These are phyloP conservation scores for Neolamprologus cancellatus DNA, from an alignment of 2,113 vertebrate species.

Conservation along the genomic window DNA sequence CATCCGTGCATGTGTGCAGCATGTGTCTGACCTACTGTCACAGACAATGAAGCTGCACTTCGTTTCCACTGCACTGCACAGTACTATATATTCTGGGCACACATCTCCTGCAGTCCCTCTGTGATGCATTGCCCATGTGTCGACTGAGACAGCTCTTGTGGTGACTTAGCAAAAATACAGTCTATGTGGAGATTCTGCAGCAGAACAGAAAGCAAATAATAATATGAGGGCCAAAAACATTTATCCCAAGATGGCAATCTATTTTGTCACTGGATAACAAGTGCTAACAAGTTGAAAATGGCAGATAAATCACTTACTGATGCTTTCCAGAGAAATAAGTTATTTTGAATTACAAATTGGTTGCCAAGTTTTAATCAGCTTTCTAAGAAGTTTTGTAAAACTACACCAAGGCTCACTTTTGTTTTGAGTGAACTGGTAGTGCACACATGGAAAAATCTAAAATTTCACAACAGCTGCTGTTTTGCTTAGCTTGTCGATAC, in stretches of 20 bases:
- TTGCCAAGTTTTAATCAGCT: neutral
- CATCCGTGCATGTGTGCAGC: neutral
- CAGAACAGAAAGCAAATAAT: conserved; percentile 3
- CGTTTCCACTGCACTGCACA: neutral
- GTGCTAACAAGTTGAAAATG: neutral
- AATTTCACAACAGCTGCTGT: neutral
- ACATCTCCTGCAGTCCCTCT: neutral
- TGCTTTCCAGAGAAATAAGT: neutral
- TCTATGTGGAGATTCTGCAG: neutral
- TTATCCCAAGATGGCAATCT: neutral
- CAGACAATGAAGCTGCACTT: neutral
- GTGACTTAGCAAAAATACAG: conserved; percentile 39
- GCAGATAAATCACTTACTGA: neutral
- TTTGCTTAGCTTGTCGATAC: neutral
- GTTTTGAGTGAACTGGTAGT: neutral
- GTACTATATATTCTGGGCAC: neutral
- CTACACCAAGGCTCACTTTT: neutral
- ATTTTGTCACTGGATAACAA: neutral
- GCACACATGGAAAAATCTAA: neutral
- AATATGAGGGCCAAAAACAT: neutral
- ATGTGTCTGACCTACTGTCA: neutral
- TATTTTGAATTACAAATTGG: neutral
- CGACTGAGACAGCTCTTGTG: neutral
- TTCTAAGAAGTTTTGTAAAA: neutral
- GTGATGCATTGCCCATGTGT: conserved; percentile 5